Conservation (phyloP, 2,888 invertebrate species). For the Ditula angustiorana region DNA sequence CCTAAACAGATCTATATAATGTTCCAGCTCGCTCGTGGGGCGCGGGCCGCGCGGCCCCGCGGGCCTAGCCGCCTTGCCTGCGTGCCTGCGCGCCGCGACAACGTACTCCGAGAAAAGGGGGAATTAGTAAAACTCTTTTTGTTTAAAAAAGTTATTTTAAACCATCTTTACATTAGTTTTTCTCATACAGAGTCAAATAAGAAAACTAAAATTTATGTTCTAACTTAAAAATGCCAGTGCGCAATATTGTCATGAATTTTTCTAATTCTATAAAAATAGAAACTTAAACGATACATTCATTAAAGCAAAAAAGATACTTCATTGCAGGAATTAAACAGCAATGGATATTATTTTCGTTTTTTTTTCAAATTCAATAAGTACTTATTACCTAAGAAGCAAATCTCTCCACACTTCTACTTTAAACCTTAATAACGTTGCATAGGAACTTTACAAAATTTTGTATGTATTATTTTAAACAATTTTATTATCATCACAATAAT, state of each 20-base stretch:
- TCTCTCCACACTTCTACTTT: neutral
- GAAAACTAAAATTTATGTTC: constrained; percentile 2
- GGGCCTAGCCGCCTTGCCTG: neutral
- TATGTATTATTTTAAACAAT: neutral
- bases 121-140: constrained; percentile 13
- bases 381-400: constrained; percentile 8
- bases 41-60: constrained; percentile 4
- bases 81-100: neutral
- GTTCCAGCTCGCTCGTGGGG: constrained; percentile 15
- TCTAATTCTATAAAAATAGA: constrained; percentile 23
- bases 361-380: constrained; percentile 14
- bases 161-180: constrained; percentile 8
- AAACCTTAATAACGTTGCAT: constrained; percentile 17
- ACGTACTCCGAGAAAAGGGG: neutral
- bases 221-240: constrained; percentile 12
- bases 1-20: constrained; percentile 39
- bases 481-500: constrained; percentile 18
- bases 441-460: constrained; percentile 29
- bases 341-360: neutral
- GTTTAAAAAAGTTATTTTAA: constrained; percentile 8
- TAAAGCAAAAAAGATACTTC: neutral
- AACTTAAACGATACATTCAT: neutral
- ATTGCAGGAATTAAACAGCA: neutral
- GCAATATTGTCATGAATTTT: constrained; percentile 5
- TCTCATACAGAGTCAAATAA: constrained; percentile 17